A percentile compares a stretch with the other conserved stretches of the same genome.
Conservation (phyloP, 2,888 invertebrate genomes). For the Drosophila demipolita region DNA sequence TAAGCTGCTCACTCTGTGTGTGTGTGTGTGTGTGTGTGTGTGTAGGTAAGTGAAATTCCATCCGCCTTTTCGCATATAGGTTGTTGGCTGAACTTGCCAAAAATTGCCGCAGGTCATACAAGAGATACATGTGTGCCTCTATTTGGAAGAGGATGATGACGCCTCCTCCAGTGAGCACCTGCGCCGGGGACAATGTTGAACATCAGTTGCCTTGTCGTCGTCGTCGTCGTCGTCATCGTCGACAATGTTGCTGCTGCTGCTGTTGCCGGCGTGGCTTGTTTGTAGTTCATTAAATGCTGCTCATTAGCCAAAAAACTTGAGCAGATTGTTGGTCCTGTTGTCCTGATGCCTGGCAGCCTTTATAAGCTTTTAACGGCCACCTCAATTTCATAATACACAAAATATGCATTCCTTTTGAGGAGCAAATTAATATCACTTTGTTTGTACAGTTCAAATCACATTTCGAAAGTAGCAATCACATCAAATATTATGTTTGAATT, state of each 20-base stretch:
- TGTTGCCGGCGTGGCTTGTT: constrained; percentile 49
- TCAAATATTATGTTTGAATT: constrained; percentile 69
- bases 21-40: not conserved
- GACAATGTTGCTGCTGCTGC: constrained; percentile 4
- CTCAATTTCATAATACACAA: constrained; percentile 22
- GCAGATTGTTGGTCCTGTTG: constrained; percentile 9
- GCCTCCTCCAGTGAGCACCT: not conserved
- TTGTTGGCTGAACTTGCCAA: constrained; percentile 55
- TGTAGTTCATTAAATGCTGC: constrained; percentile 66
- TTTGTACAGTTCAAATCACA: constrained; percentile 56
- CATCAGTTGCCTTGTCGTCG: constrained; percentile 40
- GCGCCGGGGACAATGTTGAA: constrained; percentile 32
- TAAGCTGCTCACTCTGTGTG: constrained; percentile 43
- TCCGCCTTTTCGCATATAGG: constrained; percentile 11
- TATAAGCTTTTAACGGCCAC: constrained; percentile 31
- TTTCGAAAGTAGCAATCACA: constrained; percentile 62
- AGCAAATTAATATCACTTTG: constrained; percentile 29
- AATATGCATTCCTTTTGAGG: constrained; percentile 7
- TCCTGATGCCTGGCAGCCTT: constrained; percentile 8
- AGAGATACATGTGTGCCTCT: constrained; percentile 30
- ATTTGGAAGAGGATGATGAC: constrained; percentile 3
- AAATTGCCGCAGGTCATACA: constrained; percentile 53
- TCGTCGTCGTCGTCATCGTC: not conserved
- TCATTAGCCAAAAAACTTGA: constrained; percentile 64
- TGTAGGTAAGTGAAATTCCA: constrained; percentile 2